phyloP scores from a whole-genome alignment of 2,888 invertebrate species.

The Leptopilina syphax region DNA sequence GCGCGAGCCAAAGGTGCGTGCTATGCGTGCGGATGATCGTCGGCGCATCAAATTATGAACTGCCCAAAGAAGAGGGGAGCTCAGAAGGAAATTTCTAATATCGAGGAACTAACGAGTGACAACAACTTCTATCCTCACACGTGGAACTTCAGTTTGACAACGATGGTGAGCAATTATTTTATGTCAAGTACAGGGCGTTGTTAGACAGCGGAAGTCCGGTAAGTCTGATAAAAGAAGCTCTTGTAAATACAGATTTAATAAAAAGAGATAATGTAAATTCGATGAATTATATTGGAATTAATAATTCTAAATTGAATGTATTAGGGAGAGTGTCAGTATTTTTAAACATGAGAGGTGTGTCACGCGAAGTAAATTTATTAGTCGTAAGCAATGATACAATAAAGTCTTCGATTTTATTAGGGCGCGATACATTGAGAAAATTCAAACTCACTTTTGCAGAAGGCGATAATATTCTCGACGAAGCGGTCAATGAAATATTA shows the following conservation, averaged over 20 bases:
- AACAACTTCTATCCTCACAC: not conserved
- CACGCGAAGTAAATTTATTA: constrained; percentile 33
- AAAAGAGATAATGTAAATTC: not conserved
- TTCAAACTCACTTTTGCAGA: constrained; percentile 11
- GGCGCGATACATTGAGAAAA: constrained; percentile 24
- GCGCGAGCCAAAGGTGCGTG: constrained; percentile 2
- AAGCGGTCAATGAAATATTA: constrained; percentile 43
- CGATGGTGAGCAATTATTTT: not conserved
- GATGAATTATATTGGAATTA: constrained; percentile 49
- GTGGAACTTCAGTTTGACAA: not conserved
- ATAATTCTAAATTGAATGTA: constrained; percentile 44
- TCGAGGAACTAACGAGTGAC: not conserved
- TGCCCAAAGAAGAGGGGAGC: constrained; percentile 1
- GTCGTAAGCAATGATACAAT: constrained; percentile 46
- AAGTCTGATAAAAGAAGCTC: constrained; percentile 11
- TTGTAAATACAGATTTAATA: not conserved
- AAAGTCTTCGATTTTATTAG: constrained; percentile 48
- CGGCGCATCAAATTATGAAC: not conserved
- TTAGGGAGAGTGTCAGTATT: constrained; percentile 40
- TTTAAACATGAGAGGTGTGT: constrained; percentile 44
- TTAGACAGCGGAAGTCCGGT: constrained; percentile 32
- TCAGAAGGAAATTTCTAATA: not conserved
- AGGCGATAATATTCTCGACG: constrained; percentile 12
- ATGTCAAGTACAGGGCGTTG: not conserved
- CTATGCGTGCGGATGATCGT: constrained; percentile 15